phyloP scores from a whole-genome alignment of 2,113 vertebrate genomes.

The Oostethus manadensis region DNA sequence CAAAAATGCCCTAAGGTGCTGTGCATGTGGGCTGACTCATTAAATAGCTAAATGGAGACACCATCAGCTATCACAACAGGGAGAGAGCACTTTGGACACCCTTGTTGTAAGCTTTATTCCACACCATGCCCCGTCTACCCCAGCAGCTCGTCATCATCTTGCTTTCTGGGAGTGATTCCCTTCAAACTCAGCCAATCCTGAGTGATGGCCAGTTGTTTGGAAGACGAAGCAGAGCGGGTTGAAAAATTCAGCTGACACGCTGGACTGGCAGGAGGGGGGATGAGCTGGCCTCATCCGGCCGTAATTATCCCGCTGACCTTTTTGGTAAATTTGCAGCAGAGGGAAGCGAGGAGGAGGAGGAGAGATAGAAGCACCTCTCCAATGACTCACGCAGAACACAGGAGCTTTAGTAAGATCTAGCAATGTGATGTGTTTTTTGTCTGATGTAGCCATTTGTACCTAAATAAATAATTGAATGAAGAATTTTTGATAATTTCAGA shows the following conservation, averaged over 20 bases:
- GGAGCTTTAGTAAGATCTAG: too few species aligned
- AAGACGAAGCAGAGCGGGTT: slow-evolving; percentile 13
- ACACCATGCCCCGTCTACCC: neutral
- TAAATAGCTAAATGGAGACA: slow-evolving; percentile 8
- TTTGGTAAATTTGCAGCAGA: slow-evolving; percentile 14
- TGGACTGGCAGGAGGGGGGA: slow-evolving; percentile 12
- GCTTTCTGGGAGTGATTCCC: slow-evolving; percentile 5
- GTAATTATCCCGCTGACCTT: slow-evolving; percentile 49
- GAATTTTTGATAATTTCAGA: too few species aligned
- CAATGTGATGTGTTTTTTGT: too few species aligned
- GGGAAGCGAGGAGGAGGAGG: slow-evolving; percentile 7
- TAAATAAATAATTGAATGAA: too few species aligned
- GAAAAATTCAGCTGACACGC: slow-evolving; percentile 21
- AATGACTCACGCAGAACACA: neutral
- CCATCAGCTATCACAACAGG: neutral
- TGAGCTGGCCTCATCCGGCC: slow-evolving; percentile 22
- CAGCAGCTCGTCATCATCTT: neutral
- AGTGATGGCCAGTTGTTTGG: slow-evolving; percentile 26
- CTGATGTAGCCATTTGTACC: too few species aligned
- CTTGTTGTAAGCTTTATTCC: neutral
- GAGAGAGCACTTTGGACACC: too few species aligned
- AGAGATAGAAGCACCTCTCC: neutral
- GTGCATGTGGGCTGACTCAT: slow-evolving; percentile 8
- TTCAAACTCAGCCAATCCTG: slow-evolving; percentile 20
- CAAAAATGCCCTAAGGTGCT: neutral